A percentile compares a stretch with the other conserved stretches of the same genome.
Evolutionary conservation across 2,888 invertebrate genomes (phyloP).

Genomic region (Rotaria socialis): DNA sequence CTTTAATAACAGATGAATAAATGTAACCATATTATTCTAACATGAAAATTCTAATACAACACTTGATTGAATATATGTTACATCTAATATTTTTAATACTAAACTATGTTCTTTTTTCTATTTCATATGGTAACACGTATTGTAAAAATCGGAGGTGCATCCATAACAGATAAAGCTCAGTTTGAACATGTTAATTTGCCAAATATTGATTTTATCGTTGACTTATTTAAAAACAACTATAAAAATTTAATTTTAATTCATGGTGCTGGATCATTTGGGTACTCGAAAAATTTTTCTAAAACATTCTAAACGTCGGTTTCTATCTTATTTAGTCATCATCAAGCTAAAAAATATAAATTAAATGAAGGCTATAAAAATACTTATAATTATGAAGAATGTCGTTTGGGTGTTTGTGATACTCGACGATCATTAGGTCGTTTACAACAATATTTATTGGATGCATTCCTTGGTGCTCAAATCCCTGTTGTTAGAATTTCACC

Average conservation of each 20-base stretch:
- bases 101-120: not conserved
- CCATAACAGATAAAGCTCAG: conserved; percentile 22
- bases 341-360: not conserved
- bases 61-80: too few relatives aligned
- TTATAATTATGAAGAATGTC: not conserved
- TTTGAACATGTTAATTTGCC: not conserved
- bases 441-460: not conserved
- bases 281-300: too few relatives aligned
- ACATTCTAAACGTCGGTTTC: not conserved
- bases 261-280: conserved; percentile 29
- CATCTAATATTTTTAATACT: too few relatives aligned
- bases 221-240: conserved; percentile 25
- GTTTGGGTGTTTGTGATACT: conserved; percentile 20
- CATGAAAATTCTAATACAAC: too few relatives aligned
- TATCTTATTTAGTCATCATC: conserved; percentile 5
- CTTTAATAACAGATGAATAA: too few relatives aligned
- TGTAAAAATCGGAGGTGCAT: conserved; percentile 21
- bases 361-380: not conserved
- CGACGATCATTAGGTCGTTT: conserved; percentile 13
- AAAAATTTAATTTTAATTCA: conserved; percentile 35
- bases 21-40: too few relatives aligned
- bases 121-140: conserved; percentile 12
- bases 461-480: not conserved
- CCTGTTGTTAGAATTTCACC: not conserved
- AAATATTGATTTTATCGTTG: not conserved